Percentiles rank a stretch among this genome's conserved stretches.
Conservation (phyloP, 2,888 invertebrate genomes). For the Drosophila pseudotalamancana region DNA sequence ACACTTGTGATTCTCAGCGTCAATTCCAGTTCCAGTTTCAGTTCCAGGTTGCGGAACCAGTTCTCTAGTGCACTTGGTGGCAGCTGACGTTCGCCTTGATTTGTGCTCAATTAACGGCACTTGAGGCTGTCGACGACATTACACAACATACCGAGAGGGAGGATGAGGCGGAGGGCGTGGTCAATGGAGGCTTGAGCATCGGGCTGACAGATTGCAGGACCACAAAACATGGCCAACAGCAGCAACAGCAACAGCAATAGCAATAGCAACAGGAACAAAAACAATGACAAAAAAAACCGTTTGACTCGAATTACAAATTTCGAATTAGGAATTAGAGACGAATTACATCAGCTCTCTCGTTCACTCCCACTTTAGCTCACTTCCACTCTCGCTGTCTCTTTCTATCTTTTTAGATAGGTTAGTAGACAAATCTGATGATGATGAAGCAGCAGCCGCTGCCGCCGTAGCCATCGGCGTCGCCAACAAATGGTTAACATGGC, state of each 20-base stretch:
- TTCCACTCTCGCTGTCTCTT: not conserved
- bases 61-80: constrained; percentile 4
- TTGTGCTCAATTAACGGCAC: constrained; percentile 58
- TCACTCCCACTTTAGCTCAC: not conserved
- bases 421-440: constrained; percentile 28
- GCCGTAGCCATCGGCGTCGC: constrained; percentile 19
- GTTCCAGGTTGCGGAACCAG: not conserved
- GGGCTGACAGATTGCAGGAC: constrained; percentile 50
- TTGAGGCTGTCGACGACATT: constrained; percentile 33
- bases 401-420: not conserved
- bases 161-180: not conserved
- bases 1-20: not conserved
- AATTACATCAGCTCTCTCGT: constrained; percentile 36
- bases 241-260: constrained; percentile 14
- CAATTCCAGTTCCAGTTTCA: not conserved
- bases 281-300: constrained; percentile 51
- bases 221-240: constrained; percentile 37
- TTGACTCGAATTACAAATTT: constrained; percentile 59
- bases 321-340: constrained; percentile 61
- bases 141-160: not conserved
- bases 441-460: constrained; percentile 15
- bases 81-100: constrained; percentile 30
- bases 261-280: constrained; percentile 1
- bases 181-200: not conserved
- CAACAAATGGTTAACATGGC: constrained; percentile 57